Base-by-base conservation (phyloP, 2,113 vertebrate genomes). In the Peromyscus maniculatus region DNA sequence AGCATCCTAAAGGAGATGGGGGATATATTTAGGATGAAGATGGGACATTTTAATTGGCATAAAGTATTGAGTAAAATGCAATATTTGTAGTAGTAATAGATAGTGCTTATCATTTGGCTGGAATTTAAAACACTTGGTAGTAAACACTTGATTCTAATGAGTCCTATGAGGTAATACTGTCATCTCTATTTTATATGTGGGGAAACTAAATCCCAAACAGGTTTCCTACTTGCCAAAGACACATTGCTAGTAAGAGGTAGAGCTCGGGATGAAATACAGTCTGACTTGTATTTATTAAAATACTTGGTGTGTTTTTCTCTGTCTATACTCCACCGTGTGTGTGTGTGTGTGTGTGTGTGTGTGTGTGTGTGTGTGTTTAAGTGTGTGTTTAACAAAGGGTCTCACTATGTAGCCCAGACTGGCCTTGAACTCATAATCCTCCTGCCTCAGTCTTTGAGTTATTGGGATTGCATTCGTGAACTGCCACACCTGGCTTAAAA, bases 61-160 rank as follows among this genome's bases (percentile, higher is more conserved):
- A 52, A 86, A 28, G 55, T 62, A 59, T 39, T 97, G 46, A 91
- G n/a, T 95, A 74, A 28, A 90, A 78, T 94, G 28, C n/a, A 74
- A 31, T 89, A 31, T 78, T 89, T 80, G 49, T 89, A 87, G 39
- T 62, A 90, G 74, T 86, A 75, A 89, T 67, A 91, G 87, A 62
- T 26, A 69, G 46, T 91, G n/a, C 36, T 96, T 96, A 59, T 33
- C 28, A 46, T 90, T 94, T 97, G 67, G 21, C 31, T 71, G 16
- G 24, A n/a, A 83, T 93, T 96, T 84, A 96, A 94, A 95, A 55
- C 84, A 26, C 78, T 87, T 97, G 88, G 49, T 91, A 92, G 67
- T 93, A 93, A 95, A 87, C 28, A 83, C 26, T 74, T 74, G 87
- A 84, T 97, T 33, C 31, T 95, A 92, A 95, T 49, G 55, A 75